Base-by-base conservation (phyloP, 2,797 vertebrate species). In the Psittacula echo region DNA sequence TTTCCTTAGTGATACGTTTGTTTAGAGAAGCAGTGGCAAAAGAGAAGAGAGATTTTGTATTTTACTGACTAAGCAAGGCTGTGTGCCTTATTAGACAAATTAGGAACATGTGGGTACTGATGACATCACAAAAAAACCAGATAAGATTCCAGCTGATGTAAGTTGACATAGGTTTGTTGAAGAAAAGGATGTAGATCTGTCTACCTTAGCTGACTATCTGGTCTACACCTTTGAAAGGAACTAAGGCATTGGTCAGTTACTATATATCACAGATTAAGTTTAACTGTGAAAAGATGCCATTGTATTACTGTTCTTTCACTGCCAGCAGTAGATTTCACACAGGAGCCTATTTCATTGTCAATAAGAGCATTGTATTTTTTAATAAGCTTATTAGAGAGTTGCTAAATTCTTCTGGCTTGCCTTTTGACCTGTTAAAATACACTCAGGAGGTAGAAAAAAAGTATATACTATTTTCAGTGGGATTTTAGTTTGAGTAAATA, bases 61-160 rank as follows among this genome's bases (percentile, higher is more conserved):
- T 96, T 83, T 82, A 82, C 85, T 93, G 75, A 62, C 62, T 82
- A 60, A 95, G 60, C 75, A 86, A 86, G 94, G 23, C 70, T 94
- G n/a, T 90, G 81, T 84, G 71, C 75, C 87, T 95, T 94, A 90
- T 97, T 94, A 95, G 42, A 94, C 39, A 95, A 91, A 95, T 91
- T 73, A 85, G 68, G 73, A 93, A 76, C 73, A 86, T 64, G n/a
- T 32, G 19, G 37, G 16, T 22, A 54, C 11, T 53, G 37, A 45
- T 1, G 0, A 45, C 6, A 53, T 26, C 19, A 62, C 20, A 42
- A n/a, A 47, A 70, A 68, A 45, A 48, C 37, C 11, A 21, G 10
- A 5, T 56, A 39, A 75, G 8, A 51, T 72, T 94, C 54, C 15
- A 66, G 4, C 1, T 41, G 10, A 47, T 65, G 19, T 6, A 50